A percentile compares a stretch with the other conserved stretches of the same genome.
phyloP scores from a whole-genome alignment of 1,140 invertebrate species.

The Wiebesia pumilae region DNA sequence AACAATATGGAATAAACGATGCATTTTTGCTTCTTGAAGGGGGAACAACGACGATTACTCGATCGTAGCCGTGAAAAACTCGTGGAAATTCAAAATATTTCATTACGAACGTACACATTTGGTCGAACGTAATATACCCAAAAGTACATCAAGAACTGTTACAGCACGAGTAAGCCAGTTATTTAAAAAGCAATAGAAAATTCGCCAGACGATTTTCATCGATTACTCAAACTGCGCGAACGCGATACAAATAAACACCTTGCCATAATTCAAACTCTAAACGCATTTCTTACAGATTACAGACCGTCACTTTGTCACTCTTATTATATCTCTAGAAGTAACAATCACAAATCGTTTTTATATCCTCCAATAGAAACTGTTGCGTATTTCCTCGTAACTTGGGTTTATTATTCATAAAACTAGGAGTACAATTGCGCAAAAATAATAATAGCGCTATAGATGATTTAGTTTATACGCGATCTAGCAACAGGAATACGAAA shows the following conservation, averaged over 20 bases:
- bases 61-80: no score
- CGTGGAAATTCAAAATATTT: no score
- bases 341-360: slow-evolving; percentile 14
- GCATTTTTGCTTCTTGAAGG: no score
- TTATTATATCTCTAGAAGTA: neutral
- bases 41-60: no score
- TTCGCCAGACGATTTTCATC: neutral
- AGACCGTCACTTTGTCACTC: neutral
- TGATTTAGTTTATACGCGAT: neutral
- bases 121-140: no score
- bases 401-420: slow-evolving; percentile 12
- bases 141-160: no score
- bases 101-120: no score
- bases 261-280: neutral
- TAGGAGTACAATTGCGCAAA: neutral
- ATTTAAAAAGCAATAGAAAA: neutral
- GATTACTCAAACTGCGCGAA: neutral
- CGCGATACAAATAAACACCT: neutral
- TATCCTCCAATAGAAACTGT: neutral
- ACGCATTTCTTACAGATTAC: neutral
- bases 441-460: neutral
- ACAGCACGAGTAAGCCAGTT: neutral
- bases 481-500: neutral
- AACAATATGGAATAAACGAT: no score
- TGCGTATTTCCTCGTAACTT: neutral